Percentiles rank a stretch among this genome's conserved stretches.
These are phyloP conservation scores for Stratiolaelaps scimitus DNA, from an alignment of 1,140 invertebrate species.

Conservation along the genomic window DNA sequence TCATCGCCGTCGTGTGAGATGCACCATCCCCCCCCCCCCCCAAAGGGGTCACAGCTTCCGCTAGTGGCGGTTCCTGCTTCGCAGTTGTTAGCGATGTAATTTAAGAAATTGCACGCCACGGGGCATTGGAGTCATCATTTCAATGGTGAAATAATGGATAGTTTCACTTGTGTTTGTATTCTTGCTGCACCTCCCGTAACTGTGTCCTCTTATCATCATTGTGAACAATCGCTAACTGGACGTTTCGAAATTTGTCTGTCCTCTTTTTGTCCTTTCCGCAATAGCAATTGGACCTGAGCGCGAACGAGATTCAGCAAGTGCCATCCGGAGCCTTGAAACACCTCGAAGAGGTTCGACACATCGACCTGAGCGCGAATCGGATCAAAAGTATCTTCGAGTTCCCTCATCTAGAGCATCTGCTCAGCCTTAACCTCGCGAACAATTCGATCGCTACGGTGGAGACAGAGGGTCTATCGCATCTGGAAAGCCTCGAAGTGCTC, in stretches of 20 bases:
- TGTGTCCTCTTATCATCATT: too few relatives aligned
- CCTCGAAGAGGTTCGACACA: conserved; percentile 8
- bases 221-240: too few relatives aligned
- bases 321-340: conserved; percentile 42
- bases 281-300: conserved; percentile 63
- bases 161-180: too few relatives aligned
- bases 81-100: too few relatives aligned
- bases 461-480: conserved; percentile 54
- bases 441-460: conserved; percentile 62
- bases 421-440: conserved; percentile 58
- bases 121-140: too few relatives aligned
- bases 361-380: conserved; percentile 10
- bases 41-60: too few relatives aligned
- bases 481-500: conserved; percentile 53
- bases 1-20: too few relatives aligned
- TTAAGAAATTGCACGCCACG: too few relatives aligned
- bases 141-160: too few relatives aligned
- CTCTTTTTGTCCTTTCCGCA: conserved; percentile 38
- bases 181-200: too few relatives aligned
- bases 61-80: too few relatives aligned
- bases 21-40: too few relatives aligned
- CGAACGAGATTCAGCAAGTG: conserved; percentile 59
- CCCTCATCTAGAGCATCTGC: conserved; percentile 41
- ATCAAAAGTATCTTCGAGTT: conserved; percentile 33
- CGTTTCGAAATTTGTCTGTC: background rate